phyloP scores from a whole-genome alignment of 2,797 vertebrate genomes.

The Coregonus ussuriensis region DNA sequence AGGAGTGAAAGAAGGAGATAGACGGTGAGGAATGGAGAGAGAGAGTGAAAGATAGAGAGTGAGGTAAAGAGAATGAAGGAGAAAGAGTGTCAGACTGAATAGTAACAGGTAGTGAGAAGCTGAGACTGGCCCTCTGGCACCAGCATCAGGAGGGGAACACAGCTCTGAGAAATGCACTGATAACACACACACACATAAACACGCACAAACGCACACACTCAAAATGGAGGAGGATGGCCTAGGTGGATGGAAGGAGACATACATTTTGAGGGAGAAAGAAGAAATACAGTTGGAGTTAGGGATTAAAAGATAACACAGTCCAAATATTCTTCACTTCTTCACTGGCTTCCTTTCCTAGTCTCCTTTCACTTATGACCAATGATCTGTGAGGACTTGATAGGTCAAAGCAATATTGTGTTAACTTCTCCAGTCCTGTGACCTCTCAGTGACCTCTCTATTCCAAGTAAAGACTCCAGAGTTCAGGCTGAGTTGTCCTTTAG shows the following conservation, averaged over 20 bases:
- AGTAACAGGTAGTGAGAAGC: constrained; percentile 51
- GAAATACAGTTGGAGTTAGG: too few relatives aligned
- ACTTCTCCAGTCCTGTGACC: not conserved
- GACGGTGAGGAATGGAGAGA: not conserved
- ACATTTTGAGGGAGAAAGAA: not conserved
- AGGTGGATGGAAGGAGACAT: not conserved
- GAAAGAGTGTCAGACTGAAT: constrained; percentile 41
- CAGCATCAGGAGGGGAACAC: constrained; percentile 47
- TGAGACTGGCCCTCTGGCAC: constrained; percentile 50
- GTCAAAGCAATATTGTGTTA: too few relatives aligned
- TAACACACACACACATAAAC: constrained; percentile 28
- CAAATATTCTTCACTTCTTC: not conserved
- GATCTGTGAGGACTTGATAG: too few relatives aligned
- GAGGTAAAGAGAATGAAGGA: constrained; percentile 8
- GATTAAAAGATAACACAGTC: not conserved
- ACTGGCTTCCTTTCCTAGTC: too few relatives aligned
- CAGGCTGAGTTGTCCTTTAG: not conserved
- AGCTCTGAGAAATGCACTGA: constrained; percentile 54
- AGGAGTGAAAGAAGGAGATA: not conserved
- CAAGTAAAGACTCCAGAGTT: not conserved
- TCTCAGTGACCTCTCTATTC: not conserved
- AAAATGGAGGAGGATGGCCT: not conserved
- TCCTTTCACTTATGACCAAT: too few relatives aligned
- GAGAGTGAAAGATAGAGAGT: constrained; percentile 14
- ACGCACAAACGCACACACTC: constrained; percentile 12